These are phyloP conservation scores for Diplogasteroides magnus DNA, from an alignment of 1,140 invertebrate species.

Conservation along the genomic window DNA sequence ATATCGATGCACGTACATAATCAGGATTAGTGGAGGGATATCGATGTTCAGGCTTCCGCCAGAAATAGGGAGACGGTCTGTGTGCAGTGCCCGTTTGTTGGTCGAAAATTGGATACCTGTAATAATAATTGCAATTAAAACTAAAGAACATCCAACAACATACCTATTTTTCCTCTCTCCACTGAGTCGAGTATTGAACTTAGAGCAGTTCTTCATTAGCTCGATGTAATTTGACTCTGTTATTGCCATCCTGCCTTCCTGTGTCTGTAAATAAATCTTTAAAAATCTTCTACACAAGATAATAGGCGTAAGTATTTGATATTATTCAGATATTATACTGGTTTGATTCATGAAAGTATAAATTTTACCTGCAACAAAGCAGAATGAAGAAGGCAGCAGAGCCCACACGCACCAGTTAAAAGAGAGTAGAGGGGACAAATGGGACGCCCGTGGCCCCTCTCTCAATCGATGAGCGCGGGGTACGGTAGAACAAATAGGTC, in stretches of 20 bases:
- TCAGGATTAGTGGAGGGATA: conserved; percentile 32
- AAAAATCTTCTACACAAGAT: conserved; percentile 1
- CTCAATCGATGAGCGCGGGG: too few species aligned
- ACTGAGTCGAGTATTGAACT: conserved; percentile 44
- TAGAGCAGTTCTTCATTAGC: conserved; percentile 48
- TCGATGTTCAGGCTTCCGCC: conserved; percentile 35
- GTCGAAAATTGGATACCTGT: conserved; percentile 18
- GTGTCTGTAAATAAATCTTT: conserved; percentile 6
- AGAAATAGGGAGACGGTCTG: conserved; percentile 37
- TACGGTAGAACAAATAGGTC: too few species aligned
- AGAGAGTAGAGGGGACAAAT: too few species aligned
- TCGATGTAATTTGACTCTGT: conserved; percentile 46
- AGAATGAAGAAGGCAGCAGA: too few species aligned
- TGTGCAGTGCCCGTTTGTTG: conserved; percentile 42
- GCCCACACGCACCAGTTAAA: too few species aligned
- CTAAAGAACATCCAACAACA: conserved; percentile 2
- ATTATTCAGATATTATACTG: too few species aligned
- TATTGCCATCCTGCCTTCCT: conserved; percentile 36
- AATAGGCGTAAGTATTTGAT: too few species aligned
- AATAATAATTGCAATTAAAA: conserved; percentile 1
- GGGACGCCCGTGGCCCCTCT: too few species aligned
- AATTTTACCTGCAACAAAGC: too few species aligned
- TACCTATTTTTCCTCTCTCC: conserved; percentile 33
- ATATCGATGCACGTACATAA: conserved; percentile 24
- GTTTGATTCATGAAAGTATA: too few species aligned